Evolutionary conservation across 2,113 vertebrate species (phyloP).

Genomic region (Chaetops frenatus): DNA sequence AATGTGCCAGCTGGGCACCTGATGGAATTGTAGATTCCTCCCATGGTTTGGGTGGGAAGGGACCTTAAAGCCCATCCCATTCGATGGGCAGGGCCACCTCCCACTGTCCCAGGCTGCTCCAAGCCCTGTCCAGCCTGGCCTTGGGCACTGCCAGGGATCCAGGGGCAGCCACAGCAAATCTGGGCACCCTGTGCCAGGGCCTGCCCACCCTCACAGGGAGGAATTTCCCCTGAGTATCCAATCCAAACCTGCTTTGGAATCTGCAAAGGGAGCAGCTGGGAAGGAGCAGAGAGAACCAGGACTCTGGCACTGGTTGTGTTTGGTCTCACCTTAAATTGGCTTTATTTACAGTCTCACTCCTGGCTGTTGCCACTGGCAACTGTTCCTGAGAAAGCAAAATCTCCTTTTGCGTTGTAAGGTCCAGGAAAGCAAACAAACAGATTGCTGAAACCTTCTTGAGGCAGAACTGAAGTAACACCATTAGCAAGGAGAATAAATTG

Average conservation of each 20-base stretch:
- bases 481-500: constrained; percentile 12
- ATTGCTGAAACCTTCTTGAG: neutral
- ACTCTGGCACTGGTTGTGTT: neutral
- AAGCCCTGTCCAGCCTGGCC: neutral
- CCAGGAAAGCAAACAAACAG: neutral
- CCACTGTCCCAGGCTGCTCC: neutral
- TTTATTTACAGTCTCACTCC: neutral
- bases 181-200: neutral
- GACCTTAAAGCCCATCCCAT: neutral
- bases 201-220: neutral
- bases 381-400: neutral
- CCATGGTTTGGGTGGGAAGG: neutral
- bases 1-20: neutral
- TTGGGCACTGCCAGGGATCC: neutral
- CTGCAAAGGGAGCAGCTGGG: neutral
- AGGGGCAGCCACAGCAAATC: neutral
- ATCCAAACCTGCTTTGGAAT: neutral
- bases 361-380: constrained; percentile 6
- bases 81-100: neutral
- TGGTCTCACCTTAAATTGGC: neutral
- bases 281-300: neutral
- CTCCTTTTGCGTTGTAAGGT: neutral
- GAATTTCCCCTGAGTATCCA: neutral
- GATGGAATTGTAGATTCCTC: neutral
- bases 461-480: neutral